These are phyloP conservation scores for Spondyliosoma cantharus DNA, from an alignment of 2,797 vertebrate genomes.

Conservation along the genomic window DNA sequence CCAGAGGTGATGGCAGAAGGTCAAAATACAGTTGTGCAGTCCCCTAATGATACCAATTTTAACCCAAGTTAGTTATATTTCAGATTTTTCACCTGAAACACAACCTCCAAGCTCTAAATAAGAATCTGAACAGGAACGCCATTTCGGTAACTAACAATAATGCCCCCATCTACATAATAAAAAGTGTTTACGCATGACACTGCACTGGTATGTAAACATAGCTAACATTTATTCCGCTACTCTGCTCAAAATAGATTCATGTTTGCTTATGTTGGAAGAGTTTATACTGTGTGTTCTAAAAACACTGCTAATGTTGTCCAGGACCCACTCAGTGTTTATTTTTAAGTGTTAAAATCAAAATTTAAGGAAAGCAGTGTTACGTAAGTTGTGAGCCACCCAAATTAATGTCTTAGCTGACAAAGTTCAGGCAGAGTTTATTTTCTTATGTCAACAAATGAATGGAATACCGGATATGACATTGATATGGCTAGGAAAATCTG, in stretches of 20 bases:
- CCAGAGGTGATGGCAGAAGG: conserved; percentile 27
- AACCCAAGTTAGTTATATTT: conserved; percentile 18
- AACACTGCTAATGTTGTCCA: conserved; percentile 6
- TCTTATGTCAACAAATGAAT: background rate
- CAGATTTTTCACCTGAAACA: background rate
- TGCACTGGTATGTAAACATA: conserved; percentile 52
- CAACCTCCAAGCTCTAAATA: background rate
- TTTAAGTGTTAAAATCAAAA: conserved; percentile 15
- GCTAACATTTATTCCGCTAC: conserved; percentile 25
- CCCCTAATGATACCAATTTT: background rate
- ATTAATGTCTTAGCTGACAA: background rate
- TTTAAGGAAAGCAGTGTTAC: conserved; percentile 4
- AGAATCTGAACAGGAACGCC: background rate
- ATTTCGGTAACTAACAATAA: conserved; percentile 34
- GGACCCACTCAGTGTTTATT: conserved; percentile 21
- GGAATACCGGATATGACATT: background rate
- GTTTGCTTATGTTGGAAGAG: conserved; percentile 43
- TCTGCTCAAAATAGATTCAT: conserved; percentile 50
- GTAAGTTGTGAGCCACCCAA: background rate
- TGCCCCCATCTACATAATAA: conserved; percentile 1
- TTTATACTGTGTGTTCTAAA: conserved; percentile 44
- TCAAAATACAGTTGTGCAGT: conserved; percentile 15
- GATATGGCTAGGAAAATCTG: background rate
- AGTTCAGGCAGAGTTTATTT: background rate
- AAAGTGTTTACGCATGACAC: conserved; percentile 23